Base-by-base conservation (phyloP, 2,113 vertebrate genomes). In the Empidonax traillii region DNA sequence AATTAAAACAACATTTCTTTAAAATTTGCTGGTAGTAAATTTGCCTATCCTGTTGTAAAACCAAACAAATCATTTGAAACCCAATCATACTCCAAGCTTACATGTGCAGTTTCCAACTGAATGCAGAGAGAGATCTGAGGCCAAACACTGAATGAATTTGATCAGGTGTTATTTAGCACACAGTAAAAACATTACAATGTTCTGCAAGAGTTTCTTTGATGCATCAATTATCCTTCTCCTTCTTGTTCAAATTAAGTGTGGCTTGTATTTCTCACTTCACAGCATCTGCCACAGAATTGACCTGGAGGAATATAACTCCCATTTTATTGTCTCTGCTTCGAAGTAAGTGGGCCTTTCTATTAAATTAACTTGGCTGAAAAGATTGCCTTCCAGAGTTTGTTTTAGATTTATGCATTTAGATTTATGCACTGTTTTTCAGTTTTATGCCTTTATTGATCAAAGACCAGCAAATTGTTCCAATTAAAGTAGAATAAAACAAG, bases 391-490 rank as follows among this genome's bases (percentile, higher is more conserved):
- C 73, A 85, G 69, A 94, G 85, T 28, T 94, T 80, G 59, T 65
- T 91, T 93, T 73, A 87, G 51, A 56, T 81, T 95, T 85, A 77
- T 35, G 58, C n/a, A 82, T 51, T 27, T 27, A 51, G 49, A 51
- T 28, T 52, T 52, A 52, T 51, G 49, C 3, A 19, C 27, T n/a
- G 63, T 17, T 55, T 62, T 55, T 71, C 58, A 76, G 11, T 77
- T 90, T 89, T 92, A 71, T 30, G 69, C 6, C 92, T 92, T 94
- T 97, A 97, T 93, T 95, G 84, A 97, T 93, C 77, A 74, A 81
- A 95, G 53, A 51, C 24, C 14, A 59, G 73, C 88, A 86, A 95
- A 95, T 94, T 87, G 77, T 51, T 95, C 22, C 90, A 86, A 91
- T 94, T 95, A 90, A 52, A 43, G 27, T 19, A 46, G 49, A 88